phyloP scores from a whole-genome alignment of 2,888 invertebrate genomes.

The Papilio gigon region DNA sequence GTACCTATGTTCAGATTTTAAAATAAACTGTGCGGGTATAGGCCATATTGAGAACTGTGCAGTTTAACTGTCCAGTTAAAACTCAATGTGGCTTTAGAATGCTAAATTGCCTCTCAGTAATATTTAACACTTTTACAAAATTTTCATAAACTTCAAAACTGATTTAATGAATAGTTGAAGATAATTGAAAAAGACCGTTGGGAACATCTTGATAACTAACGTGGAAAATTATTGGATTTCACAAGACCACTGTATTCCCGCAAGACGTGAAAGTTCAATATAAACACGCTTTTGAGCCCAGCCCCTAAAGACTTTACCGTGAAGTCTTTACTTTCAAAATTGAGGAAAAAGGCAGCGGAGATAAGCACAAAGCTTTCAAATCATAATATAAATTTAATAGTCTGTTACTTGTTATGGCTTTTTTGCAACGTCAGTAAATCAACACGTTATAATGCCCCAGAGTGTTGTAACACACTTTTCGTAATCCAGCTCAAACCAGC shows the following conservation, averaged over 20 bases:
- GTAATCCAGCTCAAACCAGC: neutral
- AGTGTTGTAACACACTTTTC: neutral
- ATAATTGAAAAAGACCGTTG: no score
- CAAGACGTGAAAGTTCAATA: neutral
- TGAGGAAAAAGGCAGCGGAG: neutral
- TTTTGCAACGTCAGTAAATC: neutral
- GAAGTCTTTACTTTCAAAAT: constrained; percentile 6
- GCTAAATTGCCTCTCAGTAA: no score
- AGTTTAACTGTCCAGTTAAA: no score
- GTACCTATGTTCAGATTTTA: no score
- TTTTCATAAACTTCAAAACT: no score
- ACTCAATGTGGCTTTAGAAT: no score
- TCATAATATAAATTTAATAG: constrained; percentile 13
- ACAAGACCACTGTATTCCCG: neutral
- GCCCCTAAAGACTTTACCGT: constrained; percentile 1
- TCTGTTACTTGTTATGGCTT: constrained; percentile 7
- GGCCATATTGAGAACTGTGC: no score
- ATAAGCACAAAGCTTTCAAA: constrained; percentile 16
- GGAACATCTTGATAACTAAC: neutral
- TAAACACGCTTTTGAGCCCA: constrained; percentile 21
- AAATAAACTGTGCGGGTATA: no score
- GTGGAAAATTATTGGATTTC: neutral
- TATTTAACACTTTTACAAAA: no score
- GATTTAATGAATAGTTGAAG: no score
- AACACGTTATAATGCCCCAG: neutral